phyloP scores from a whole-genome alignment of 2,888 invertebrate genomes.

The Flexamia atlantica region DNA sequence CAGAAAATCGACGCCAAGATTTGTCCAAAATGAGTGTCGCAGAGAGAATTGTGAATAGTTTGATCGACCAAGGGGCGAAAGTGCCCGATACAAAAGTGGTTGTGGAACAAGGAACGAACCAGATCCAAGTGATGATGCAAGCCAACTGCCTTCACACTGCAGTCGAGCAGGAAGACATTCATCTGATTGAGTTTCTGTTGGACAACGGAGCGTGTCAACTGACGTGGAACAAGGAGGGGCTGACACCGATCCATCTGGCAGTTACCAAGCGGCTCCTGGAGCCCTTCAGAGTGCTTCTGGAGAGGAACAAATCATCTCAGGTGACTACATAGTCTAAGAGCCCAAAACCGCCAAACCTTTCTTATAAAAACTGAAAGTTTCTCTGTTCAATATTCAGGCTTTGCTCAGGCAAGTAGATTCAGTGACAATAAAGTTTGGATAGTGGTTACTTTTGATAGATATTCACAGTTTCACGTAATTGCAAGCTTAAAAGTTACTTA shows the following conservation, averaged over 20 bases:
- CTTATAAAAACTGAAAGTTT: too few relatives aligned
- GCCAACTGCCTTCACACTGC: slow-evolving; percentile 78
- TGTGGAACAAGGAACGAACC: slow-evolving; percentile 40
- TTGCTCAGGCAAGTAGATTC: too few relatives aligned
- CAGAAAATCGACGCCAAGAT: background rate
- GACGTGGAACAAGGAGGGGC: slow-evolving; percentile 75
- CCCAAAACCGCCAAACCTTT: too few relatives aligned
- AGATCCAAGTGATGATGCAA: slow-evolving; percentile 61
- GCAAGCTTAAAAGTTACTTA: too few relatives aligned
- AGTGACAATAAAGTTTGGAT: too few relatives aligned
- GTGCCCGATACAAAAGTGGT: slow-evolving; percentile 66
- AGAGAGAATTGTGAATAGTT: slow-evolving; percentile 70
- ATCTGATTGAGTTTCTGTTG: slow-evolving; percentile 75
- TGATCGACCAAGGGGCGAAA: slow-evolving; percentile 69
- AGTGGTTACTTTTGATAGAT: too few relatives aligned
- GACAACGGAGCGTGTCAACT: slow-evolving; percentile 75
- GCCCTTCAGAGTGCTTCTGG: slow-evolving; percentile 74
- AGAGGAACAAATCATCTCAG: slow-evolving; percentile 59
- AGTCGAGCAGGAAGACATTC: slow-evolving; percentile 75
- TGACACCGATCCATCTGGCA: slow-evolving; percentile 77
- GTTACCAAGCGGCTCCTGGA: slow-evolving; percentile 75
- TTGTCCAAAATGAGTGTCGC: slow-evolving; percentile 2
- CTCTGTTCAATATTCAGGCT: too few relatives aligned
- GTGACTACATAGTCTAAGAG: background rate
- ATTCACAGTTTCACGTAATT: too few relatives aligned